Conservation (phyloP, 1,140 invertebrate species). For the Dendrolimus punctatus region DNA sequence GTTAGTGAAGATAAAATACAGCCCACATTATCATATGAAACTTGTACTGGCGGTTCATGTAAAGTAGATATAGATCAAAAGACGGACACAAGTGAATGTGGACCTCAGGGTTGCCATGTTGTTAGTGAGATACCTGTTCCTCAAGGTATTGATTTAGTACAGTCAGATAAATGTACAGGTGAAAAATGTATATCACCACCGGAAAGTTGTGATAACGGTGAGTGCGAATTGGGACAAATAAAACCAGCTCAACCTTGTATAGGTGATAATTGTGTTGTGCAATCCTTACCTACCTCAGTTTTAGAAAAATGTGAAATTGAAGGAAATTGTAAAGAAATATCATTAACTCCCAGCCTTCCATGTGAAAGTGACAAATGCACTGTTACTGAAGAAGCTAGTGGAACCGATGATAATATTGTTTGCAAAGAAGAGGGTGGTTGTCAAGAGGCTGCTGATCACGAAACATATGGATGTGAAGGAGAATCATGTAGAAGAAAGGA, state of each 20-base stretch:
- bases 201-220: conserved; percentile 7
- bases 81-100: conserved; percentile 19
- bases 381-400: neutral
- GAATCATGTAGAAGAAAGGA: conserved; percentile 44
- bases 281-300: conserved; percentile 3
- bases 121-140: conserved; percentile 8
- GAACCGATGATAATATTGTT: neutral
- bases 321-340: conserved; percentile 15
- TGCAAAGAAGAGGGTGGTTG: conserved; percentile 11
- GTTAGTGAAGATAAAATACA: conserved; percentile 18
- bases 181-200: conserved; percentile 9
- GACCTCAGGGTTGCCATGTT: conserved; percentile 19
- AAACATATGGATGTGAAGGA: conserved; percentile 32
- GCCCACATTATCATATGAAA: conserved; percentile 7
- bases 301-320: conserved; percentile 8
- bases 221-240: conserved; percentile 14
- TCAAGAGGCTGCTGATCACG: conserved; percentile 15
- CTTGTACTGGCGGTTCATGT: conserved; percentile 20
- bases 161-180: conserved; percentile 17
- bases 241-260: conserved; percentile 28
- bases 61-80: conserved; percentile 6
- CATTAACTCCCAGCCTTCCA: too few species aligned
- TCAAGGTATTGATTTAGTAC: neutral
- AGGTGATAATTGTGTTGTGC: conserved; percentile 21
- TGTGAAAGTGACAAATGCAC: neutral